Percentiles rank a stretch among this genome's conserved stretches.
Conservation (phyloP, 2,888 invertebrate species). For the Callyntrura sp. region DNA sequence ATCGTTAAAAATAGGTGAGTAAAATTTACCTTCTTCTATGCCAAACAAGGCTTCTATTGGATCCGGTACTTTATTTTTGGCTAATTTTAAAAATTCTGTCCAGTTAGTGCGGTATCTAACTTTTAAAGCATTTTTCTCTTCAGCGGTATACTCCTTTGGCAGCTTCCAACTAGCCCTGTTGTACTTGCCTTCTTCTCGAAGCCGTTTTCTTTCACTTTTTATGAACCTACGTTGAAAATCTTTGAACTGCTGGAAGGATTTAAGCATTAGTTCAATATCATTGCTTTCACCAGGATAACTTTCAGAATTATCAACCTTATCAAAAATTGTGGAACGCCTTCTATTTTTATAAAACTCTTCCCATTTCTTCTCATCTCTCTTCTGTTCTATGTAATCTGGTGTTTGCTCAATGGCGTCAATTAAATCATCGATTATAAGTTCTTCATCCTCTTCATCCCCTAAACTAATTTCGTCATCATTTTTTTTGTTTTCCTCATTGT, state of each 20-base stretch:
- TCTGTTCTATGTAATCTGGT: constrained; percentile 46
- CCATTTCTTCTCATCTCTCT: constrained; percentile 10
- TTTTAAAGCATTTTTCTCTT: constrained; percentile 70
- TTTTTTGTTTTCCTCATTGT: constrained; percentile 6
- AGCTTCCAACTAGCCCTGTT: constrained; percentile 27
- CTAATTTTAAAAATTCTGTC: constrained; percentile 40
- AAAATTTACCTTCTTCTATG: constrained; percentile 49
- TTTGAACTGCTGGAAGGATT: constrained; percentile 57
- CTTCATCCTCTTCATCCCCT: constrained; percentile 56
- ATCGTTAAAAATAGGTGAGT: background rate
- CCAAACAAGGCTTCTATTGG: constrained; percentile 57
- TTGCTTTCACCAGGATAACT: background rate
- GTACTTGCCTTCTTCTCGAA: constrained; percentile 58
- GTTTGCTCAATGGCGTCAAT: constrained; percentile 77
- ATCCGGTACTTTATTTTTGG: constrained; percentile 41
- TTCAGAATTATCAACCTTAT: background rate
- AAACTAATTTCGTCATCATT: constrained; percentile 33
- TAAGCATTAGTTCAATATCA: constrained; percentile 22
- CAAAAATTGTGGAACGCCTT: background rate
- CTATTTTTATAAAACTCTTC: constrained; percentile 38
- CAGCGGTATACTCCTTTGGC: constrained; percentile 63
- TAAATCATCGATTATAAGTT: constrained; percentile 57
- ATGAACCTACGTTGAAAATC: constrained; percentile 66
- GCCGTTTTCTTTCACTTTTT: constrained; percentile 63
- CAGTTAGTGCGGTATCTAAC: constrained; percentile 56